phyloP scores from a whole-genome alignment of 2,888 invertebrate genomes.

The Eustalomyia histrio region DNA sequence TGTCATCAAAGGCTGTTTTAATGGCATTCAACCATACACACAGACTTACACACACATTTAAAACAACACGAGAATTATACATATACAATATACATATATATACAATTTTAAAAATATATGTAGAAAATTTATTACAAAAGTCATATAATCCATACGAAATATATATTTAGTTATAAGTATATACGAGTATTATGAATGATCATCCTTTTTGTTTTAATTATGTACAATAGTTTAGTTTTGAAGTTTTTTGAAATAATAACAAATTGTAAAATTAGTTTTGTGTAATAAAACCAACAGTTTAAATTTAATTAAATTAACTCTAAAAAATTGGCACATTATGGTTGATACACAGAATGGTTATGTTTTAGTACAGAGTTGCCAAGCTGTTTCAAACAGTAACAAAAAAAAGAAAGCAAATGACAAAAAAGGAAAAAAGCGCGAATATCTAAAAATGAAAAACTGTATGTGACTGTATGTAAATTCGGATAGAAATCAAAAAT shows the following conservation, averaged over 20 bases:
- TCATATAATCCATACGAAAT: not conserved
- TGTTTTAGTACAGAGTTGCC: too few species aligned
- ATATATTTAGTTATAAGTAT: too few species aligned
- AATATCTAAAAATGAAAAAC: too few species aligned
- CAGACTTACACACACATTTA: conserved; percentile 5
- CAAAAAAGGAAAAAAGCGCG: too few species aligned
- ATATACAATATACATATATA: not conserved
- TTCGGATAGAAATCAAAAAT: too few species aligned
- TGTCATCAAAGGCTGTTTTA: conserved; percentile 51
- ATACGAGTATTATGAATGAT: not conserved
- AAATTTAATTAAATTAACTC: not conserved
- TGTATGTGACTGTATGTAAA: too few species aligned
- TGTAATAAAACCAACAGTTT: not conserved
- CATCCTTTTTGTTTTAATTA: not conserved
- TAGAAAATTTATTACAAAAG: not conserved
- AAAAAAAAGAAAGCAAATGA: too few species aligned
- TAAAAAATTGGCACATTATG: too few species aligned
- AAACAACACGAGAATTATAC: conserved; percentile 32
- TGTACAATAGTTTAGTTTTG: not conserved
- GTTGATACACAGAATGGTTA: too few species aligned
- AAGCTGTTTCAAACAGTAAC: too few species aligned
- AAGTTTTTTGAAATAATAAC: not conserved
- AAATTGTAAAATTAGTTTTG: not conserved
- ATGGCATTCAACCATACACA: conserved; percentile 31
- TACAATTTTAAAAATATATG: not conserved